A percentile compares a stretch with the other conserved stretches of the same genome.
Evolutionary conservation across 2,888 invertebrate species (phyloP).

Genomic region (Copidosoma aretas): DNA sequence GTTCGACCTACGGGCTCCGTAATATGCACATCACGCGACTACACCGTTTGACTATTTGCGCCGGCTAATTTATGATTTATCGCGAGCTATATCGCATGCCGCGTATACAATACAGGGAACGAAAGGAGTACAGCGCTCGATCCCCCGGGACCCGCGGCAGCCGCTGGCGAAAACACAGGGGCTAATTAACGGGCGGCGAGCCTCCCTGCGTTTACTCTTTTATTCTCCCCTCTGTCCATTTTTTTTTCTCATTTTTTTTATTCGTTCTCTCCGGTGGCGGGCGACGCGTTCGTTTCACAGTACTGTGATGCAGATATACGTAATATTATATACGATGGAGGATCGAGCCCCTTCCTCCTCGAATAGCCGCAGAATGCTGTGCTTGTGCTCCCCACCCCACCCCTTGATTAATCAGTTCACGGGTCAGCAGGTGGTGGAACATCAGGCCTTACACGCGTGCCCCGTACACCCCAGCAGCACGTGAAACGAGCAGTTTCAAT

Average conservation of each 20-base stretch:
- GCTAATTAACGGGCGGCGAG: slow-evolving; percentile 35
- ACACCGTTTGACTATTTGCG: no score
- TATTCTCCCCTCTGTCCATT: neutral
- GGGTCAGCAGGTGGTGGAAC: slow-evolving; percentile 14
- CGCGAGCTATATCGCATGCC: no score
- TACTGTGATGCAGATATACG: no score
- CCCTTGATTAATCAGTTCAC: slow-evolving; percentile 10
- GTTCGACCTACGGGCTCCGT: no score
- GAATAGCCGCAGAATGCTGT: neutral
- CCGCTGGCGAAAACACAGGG: slow-evolving; percentile 30
- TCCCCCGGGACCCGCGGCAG: neutral
- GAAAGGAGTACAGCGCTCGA: no score
- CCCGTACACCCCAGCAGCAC: no score
- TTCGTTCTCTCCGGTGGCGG: no score
- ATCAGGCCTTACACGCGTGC: no score
- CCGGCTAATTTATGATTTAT: no score
- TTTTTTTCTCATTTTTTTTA: neutral
- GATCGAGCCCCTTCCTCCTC: neutral
- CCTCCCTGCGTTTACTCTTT: neutral
- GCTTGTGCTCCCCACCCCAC: neutral
- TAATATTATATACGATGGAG: neutral
- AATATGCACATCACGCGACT: no score
- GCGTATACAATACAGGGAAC: no score
- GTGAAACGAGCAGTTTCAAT: slow-evolving; percentile 7
- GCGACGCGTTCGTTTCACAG: no score